Conservation (phyloP, 2,797 vertebrate species). For the Argentina silus region DNA sequence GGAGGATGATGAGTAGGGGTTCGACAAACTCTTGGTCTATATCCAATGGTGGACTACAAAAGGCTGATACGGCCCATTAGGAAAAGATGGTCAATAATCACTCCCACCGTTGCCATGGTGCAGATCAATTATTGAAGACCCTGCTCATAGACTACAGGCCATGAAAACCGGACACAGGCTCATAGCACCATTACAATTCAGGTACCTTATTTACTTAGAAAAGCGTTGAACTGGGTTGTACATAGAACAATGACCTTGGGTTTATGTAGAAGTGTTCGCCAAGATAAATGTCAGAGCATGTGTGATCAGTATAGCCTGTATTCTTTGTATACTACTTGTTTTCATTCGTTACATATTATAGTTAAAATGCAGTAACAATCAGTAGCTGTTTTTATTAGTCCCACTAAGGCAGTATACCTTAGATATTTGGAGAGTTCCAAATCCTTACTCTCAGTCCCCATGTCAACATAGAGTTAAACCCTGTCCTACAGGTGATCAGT, state of each 20-base stretch:
- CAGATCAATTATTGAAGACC: conserved; percentile 26
- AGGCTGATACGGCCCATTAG: conserved; percentile 26
- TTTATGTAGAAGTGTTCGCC: too few species aligned
- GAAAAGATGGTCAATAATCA: conserved; percentile 46
- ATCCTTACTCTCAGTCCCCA: conserved; percentile 1
- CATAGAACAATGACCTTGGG: too few species aligned
- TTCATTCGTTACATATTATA: too few species aligned
- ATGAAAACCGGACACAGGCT: conserved; percentile 24
- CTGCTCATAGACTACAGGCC: conserved; percentile 18
- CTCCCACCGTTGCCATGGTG: conserved; percentile 37
- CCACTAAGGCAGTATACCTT: too few species aligned
- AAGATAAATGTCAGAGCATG: too few species aligned
- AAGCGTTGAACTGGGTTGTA: too few species aligned
- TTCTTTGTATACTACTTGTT: too few species aligned
- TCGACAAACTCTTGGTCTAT: conserved; percentile 40
- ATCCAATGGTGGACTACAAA: conserved; percentile 34
- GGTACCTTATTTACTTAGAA: conserved; percentile 21
- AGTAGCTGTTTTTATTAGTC: too few species aligned
- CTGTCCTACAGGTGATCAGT: background rate
- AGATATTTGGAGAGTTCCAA: too few species aligned
- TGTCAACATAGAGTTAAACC: conserved; percentile 39
- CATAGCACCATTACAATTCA: conserved; percentile 38
- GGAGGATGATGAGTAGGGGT: conserved; percentile 12
- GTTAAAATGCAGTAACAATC: too few species aligned
- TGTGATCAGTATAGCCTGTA: too few species aligned